Percentiles rank a stretch among this genome's conserved stretches.
These are phyloP conservation scores for Forbesichthys papilliferus DNA, from an alignment of 2,113 vertebrate genomes.

Conservation along the genomic window DNA sequence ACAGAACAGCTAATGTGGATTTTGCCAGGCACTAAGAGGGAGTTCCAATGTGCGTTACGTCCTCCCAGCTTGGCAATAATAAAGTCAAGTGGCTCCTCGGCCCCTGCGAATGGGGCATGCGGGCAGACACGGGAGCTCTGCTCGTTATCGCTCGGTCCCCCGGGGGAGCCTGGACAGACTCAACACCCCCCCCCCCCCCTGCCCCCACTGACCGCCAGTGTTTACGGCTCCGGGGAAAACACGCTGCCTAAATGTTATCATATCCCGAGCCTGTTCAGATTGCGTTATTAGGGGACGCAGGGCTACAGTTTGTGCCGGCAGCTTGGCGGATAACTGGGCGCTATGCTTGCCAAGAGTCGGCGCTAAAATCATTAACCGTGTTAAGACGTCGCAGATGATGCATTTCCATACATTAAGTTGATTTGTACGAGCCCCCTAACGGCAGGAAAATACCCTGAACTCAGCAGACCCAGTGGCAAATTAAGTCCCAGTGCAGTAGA, in stretches of 20 bases:
- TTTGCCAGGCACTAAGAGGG: constrained; percentile 7
- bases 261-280: constrained; percentile 43
- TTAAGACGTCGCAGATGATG: background rate
- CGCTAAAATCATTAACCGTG: background rate
- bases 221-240: constrained; percentile 61
- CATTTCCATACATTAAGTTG: too few species aligned
- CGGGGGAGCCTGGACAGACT: constrained; percentile 67
- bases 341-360: background rate
- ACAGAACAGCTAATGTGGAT: background rate
- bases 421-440: too few species aligned
- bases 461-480: constrained; percentile 13
- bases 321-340: background rate
- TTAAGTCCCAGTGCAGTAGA: background rate
- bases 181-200: constrained; percentile 29
- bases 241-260: constrained; percentile 69
- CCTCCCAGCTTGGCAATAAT: background rate
- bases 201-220: constrained; percentile 41
- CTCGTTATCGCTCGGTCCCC: constrained; percentile 43
- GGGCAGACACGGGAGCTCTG: constrained; percentile 7
- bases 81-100: constrained; percentile 25
- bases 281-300: constrained; percentile 48
- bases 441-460: too few species aligned
- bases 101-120: constrained; percentile 4
- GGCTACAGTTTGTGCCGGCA: constrained; percentile 10
- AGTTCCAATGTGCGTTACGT: constrained; percentile 11